A percentile compares a stretch with the other conserved stretches of the same genome.
phyloP scores from a whole-genome alignment of 2,888 invertebrate species.

The Hydrotaea cyrtoneurina region DNA sequence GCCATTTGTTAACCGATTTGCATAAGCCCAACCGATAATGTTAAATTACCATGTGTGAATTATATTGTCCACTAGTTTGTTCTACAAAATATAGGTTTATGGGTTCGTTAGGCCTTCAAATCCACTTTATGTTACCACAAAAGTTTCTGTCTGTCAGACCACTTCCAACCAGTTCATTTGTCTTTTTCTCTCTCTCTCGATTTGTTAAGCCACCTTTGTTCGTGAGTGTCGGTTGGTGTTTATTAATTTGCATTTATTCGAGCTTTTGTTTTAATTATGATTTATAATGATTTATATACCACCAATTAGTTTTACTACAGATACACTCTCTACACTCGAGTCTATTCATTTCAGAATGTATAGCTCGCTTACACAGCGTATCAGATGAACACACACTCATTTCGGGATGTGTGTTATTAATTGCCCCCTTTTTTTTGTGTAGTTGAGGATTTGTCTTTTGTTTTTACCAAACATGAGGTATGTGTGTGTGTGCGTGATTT shows the following conservation, averaged over 20 bases:
- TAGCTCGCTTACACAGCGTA: not conserved
- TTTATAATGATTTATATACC: constrained; percentile 20
- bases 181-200: too few species aligned
- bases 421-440: not conserved
- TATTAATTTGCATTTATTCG: not conserved
- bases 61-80: too few species aligned
- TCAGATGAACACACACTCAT: not conserved
- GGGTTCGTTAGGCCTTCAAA: too few species aligned
- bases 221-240: too few species aligned
- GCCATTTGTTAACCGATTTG: not conserved
- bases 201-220: too few species aligned
- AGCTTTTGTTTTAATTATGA: constrained; percentile 4
- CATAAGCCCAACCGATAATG: too few species aligned
- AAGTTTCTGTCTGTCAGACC: too few species aligned
- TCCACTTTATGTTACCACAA: too few species aligned
- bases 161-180: too few species aligned
- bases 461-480: not conserved
- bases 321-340: not conserved
- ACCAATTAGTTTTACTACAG: constrained; percentile 28
- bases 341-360: constrained; percentile 30
- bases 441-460: not conserved
- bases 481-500: not conserved
- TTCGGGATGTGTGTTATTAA: not conserved
- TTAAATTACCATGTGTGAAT: too few species aligned
- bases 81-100: too few species aligned